A percentile compares a stretch with the other conserved stretches of the same genome.
These are phyloP conservation scores for Margaritifera margaritifera DNA, from an alignment of 2,888 invertebrate genomes.

Conservation along the genomic window DNA sequence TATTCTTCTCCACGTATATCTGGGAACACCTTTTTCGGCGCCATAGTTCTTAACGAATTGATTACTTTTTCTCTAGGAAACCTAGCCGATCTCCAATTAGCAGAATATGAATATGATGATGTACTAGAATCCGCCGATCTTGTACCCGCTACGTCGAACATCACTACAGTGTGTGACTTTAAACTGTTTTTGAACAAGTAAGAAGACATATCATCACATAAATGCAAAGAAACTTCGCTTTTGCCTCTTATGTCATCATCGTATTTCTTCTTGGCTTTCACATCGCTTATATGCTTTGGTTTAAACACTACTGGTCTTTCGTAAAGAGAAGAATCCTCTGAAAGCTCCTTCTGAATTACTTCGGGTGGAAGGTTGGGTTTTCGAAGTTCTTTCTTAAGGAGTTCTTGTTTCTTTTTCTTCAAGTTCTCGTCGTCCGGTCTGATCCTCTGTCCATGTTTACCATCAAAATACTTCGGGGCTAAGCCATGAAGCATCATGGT, in stretches of 20 bases:
- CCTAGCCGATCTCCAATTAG: constrained; percentile 44
- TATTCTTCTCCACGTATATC: constrained; percentile 48
- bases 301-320: constrained; percentile 67
- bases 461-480: constrained; percentile 59
- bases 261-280: constrained; percentile 64
- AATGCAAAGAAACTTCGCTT: constrained; percentile 60
- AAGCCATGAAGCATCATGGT: constrained; percentile 59
- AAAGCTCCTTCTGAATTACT: constrained; percentile 46
- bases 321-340: constrained; percentile 44
- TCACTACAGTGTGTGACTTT: constrained; percentile 15
- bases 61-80: constrained; percentile 50
- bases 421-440: constrained; percentile 25
- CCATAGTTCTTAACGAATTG: constrained; percentile 46
- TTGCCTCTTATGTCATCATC: constrained; percentile 49
- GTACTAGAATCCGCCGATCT: constrained; percentile 24
- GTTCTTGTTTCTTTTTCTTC: constrained; percentile 35
- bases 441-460: constrained; percentile 43
- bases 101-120: constrained; percentile 20
- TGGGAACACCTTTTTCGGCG: constrained; percentile 44
- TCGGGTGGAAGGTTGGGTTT: constrained; percentile 60
- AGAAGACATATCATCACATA: constrained; percentile 61
- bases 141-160: constrained; percentile 22
- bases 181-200: constrained; percentile 56
- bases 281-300: constrained; percentile 64
- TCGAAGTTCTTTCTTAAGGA: constrained; percentile 36